Conservation (phyloP, 1,140 invertebrate species). For the Galendromus occidentalis region DNA sequence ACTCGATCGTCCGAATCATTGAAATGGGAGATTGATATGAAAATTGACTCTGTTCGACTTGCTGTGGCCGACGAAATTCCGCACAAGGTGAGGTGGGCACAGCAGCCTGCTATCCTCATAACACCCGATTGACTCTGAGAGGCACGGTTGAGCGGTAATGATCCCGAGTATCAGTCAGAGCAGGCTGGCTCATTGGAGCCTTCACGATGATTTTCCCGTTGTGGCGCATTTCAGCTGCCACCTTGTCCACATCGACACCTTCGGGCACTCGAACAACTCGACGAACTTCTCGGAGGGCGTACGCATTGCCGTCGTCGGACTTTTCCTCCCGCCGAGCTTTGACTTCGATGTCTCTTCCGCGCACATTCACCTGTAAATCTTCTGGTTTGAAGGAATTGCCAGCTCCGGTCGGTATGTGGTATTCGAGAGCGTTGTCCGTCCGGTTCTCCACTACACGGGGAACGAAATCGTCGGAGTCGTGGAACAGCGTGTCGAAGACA, state of each 20-base stretch:
- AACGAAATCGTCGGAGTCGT: not conserved
- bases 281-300: not conserved
- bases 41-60: no score
- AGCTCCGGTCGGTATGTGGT: not conserved
- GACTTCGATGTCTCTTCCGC: not conserved
- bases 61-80: no score
- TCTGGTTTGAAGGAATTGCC: not conserved
- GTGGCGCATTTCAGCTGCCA: not conserved
- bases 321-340: not conserved
- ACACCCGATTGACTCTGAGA: not conserved
- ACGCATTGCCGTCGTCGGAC: not conserved
- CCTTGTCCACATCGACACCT: not conserved
- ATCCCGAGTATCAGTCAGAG: not conserved
- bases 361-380: not conserved
- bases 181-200: not conserved
- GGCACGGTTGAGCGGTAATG: not conserved
- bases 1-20: no score
- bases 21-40: no score
- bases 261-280: not conserved
- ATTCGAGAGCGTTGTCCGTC: not conserved
- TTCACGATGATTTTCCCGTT: not conserved
- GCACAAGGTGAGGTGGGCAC: no score
- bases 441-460: not conserved
- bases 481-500: not conserved
- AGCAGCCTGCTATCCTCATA: not conserved